These are phyloP conservation scores for Neopipo cinnamomea DNA, from an alignment of 2,113 vertebrate genomes.

Conservation along the genomic window DNA sequence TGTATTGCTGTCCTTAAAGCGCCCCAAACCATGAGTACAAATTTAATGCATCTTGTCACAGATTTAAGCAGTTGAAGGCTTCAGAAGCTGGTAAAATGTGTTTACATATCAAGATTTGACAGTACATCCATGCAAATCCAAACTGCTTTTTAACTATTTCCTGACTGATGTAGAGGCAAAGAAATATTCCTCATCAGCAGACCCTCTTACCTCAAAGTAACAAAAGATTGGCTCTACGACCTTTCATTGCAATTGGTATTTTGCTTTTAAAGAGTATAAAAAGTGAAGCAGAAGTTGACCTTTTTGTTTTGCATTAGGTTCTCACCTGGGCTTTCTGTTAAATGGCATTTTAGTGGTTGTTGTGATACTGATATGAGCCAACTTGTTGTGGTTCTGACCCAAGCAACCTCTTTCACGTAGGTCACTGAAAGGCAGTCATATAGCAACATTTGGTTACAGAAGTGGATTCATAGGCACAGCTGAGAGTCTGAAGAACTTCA, in stretches of 20 bases:
- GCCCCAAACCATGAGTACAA: background rate
- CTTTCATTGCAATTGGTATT: background rate
- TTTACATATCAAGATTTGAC: background rate
- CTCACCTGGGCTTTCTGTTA: background rate
- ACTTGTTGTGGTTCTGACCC: background rate
- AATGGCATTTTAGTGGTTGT: background rate
- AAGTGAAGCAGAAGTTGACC: background rate
- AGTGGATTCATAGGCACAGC: background rate
- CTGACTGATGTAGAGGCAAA: background rate
- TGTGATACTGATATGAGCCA: background rate
- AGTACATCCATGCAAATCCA: background rate
- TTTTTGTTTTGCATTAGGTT: background rate
- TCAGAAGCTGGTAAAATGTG: background rate
- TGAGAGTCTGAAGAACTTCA: background rate
- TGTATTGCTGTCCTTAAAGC: background rate
- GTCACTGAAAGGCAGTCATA: background rate
- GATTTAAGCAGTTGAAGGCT: background rate
- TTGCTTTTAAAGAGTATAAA: background rate
- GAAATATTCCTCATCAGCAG: background rate
- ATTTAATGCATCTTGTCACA: background rate
- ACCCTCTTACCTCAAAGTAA: background rate
- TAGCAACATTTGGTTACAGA: background rate
- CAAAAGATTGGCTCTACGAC: background rate
- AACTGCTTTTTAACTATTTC: background rate
- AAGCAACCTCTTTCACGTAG: background rate